Evolutionary conservation across 2,797 vertebrate genomes (phyloP), one percentile per base, ranked within the genome.

Genomic region (Pipistrellus nathusii): DNA sequence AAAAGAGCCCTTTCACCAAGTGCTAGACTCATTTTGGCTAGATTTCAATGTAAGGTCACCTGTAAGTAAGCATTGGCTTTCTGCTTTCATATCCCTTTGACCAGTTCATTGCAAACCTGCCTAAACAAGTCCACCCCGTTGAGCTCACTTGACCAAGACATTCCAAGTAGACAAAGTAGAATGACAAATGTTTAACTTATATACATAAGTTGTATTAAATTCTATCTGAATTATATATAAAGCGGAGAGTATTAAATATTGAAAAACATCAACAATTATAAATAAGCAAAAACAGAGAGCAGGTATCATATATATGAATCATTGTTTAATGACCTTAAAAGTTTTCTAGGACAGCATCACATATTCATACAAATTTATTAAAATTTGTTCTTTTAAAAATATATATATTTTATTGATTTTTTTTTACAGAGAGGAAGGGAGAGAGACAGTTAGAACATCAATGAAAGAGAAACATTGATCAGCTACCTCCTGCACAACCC

Each of bases 231-330:
- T 95, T 96, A 78, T 84, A 90, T 71, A 48, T 85, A 68, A 85
- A 85, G 25, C 78, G 3, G 68, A 87, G 71, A 91, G n/a, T 81
- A 94, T 94, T 95, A 95, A 94, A 95, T 95, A 90, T 80, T 95
- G 64, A 96, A 88, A 62, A 95, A 73, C 13, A 92, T 78, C 59
- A 94, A 38, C 30, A 93, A 91, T 93, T 90, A 53, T 94, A 95
- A 96, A 82, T 88, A 84, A 84, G 51, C 32, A 75, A 68, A 88
- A 86, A 41, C 6, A 87, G 53, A 83, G 85, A 93, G 55, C 85
- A 88, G n/a, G 72, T 68, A 85, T 13, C 21, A 83, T 84, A 38
- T 48, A 46, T 89, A 59, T 88, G 69, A 85, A 75, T 92, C 68
- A 85, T 69, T 69, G n/a, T 91, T 87, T 95, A 95, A 85, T 95